These are phyloP conservation scores for Neolamprologus fasciatus DNA, from an alignment of 2,113 vertebrate genomes.

Conservation along the genomic window DNA sequence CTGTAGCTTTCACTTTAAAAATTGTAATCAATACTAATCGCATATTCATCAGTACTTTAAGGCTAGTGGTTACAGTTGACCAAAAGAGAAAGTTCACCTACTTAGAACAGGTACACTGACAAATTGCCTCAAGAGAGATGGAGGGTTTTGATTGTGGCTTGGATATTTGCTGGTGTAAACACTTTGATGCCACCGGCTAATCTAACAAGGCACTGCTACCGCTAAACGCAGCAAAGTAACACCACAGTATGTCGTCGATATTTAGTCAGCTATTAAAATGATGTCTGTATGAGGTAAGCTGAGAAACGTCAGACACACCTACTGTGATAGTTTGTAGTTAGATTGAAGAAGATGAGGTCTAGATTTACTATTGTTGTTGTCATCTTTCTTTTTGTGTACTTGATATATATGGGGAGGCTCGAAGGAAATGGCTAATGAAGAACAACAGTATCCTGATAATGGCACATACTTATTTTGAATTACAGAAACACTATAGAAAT, in stretches of 20 bases:
- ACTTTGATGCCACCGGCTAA: background rate
- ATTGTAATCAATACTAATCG: accelerated
- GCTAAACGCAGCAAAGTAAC: background rate
- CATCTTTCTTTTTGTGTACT: background rate
- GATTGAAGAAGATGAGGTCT: background rate
- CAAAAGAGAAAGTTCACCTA: accelerated
- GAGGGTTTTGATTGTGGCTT: background rate
- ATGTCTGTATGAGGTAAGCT: background rate
- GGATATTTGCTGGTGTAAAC: conserved; percentile 44
- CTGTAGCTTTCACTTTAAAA: background rate
- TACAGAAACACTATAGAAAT: background rate
- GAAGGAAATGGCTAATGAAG: background rate
- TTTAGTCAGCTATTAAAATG: background rate
- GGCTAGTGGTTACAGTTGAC: accelerated
- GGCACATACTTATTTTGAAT: background rate
- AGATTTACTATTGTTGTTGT: background rate
- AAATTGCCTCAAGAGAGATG: background rate
- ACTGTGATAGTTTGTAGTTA: background rate
- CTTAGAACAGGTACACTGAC: accelerated
- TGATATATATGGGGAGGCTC: background rate
- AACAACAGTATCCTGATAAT: background rate
- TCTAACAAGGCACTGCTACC: background rate
- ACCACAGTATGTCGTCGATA: background rate
- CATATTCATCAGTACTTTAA: background rate
- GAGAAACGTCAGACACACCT: background rate